Percentiles rank a stretch among this genome's conserved stretches.
Conservation (phyloP, 2,113 vertebrate genomes). For the Semnornis frantzii region DNA sequence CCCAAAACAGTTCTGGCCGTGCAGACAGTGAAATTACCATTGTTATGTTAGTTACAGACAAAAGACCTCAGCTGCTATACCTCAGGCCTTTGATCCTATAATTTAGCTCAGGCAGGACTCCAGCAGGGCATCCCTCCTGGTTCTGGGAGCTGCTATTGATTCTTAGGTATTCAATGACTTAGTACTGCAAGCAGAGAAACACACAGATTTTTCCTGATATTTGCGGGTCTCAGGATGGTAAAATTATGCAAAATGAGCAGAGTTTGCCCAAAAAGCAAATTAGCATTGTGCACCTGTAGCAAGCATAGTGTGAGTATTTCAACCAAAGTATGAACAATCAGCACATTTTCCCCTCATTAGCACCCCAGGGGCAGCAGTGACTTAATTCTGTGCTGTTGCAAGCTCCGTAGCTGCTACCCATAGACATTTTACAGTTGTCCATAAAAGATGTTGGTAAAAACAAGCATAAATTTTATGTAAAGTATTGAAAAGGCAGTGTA, state of each 20-base stretch:
- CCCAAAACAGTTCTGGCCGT: neutral
- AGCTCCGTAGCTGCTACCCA: neutral
- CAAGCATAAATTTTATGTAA: conserved; percentile 27
- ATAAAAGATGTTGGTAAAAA: neutral
- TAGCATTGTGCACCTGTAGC: conserved; percentile 62
- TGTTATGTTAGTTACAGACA: neutral
- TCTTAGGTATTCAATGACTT: conserved; percentile 18
- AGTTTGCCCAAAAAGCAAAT: conserved; percentile 64
- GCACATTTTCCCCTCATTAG: conserved; percentile 68
- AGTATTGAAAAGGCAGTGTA: neutral
- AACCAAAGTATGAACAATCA: conserved; percentile 50
- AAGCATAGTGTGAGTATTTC: conserved; percentile 43
- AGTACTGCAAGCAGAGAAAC: conserved; percentile 43
- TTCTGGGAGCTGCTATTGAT: conserved; percentile 23
- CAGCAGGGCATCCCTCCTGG: neutral
- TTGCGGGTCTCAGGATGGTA: conserved; percentile 52
- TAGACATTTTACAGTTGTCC: conserved; percentile 3
- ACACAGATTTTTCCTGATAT: conserved; percentile 58
- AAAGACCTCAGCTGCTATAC: neutral
- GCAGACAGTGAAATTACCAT: neutral
- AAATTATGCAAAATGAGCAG: conserved; percentile 65
- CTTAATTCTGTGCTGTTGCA: conserved; percentile 42
- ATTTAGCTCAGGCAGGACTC: neutral
- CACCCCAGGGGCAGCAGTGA: conserved; percentile 30
- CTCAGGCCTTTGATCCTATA: conserved; percentile 14